Evolutionary conservation across 53 echinoderm and acorn worm genomes (phyloP).

Genomic region (Luidia sarsii): DNA sequence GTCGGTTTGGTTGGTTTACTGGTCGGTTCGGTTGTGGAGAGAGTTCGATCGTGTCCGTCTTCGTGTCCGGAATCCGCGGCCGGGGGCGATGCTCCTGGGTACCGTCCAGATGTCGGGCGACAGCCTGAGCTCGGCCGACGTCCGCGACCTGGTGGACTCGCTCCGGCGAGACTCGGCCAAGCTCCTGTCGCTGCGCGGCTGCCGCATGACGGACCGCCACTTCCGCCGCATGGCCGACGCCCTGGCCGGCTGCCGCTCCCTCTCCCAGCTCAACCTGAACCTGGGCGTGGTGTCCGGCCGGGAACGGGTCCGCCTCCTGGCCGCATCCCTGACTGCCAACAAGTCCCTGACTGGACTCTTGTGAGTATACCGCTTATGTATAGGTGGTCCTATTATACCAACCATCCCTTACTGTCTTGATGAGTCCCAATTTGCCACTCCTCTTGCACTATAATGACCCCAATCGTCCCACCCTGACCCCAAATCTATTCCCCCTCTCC

Average conservation of each 20-base stretch:
- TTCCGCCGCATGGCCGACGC: conserved; percentile 52
- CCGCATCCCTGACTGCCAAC: conserved; percentile 53
- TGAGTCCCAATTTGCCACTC: too few species aligned
- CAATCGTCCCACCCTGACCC: too few species aligned
- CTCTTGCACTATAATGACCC: too few species aligned
- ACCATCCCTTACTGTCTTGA: too few species aligned
- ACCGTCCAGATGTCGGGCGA: conserved; percentile 64
- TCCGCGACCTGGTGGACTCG: conserved; percentile 58
- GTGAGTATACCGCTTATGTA: conserved; percentile 60
- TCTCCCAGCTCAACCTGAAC: conserved; percentile 61
- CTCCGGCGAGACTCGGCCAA: conserved; percentile 49
- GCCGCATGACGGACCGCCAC: conserved; percentile 55
- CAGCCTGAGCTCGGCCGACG: conserved; percentile 51
- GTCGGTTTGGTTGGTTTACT: too few species aligned
- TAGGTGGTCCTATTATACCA: neutral
- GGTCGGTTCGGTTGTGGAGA: too few species aligned
- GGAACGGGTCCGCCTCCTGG: conserved; percentile 45
- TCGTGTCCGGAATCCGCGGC: too few species aligned
- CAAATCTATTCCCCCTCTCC: too few species aligned
- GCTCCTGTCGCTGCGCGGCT: conserved; percentile 60
- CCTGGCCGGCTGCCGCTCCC: conserved; percentile 48
- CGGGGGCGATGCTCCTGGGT: conserved; percentile 64
- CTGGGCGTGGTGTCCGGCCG: conserved; percentile 57
- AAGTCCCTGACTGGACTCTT: conserved; percentile 60
- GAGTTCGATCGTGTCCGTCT: too few species aligned